Conservation (phyloP, 1,140 invertebrate species). For the Laodelphax striatellus region DNA sequence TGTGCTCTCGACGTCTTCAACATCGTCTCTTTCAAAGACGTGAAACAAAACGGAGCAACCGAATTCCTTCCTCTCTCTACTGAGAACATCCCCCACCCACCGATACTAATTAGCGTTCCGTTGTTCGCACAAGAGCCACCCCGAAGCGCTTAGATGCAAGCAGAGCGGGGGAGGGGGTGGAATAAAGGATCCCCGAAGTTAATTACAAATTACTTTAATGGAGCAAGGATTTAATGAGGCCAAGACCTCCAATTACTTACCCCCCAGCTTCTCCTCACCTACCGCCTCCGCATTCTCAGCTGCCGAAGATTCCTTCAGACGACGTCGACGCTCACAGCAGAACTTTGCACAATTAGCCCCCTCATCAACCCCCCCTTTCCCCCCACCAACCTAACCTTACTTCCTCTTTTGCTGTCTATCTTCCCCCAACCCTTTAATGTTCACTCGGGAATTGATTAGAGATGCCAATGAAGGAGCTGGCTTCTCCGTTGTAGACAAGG, state of each 20-base stretch:
- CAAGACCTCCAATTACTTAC: conserved; percentile 22
- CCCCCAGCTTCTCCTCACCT: background rate
- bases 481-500: no score
- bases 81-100: no score
- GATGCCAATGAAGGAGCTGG: no score
- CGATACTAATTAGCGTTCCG: background rate
- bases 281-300: background rate
- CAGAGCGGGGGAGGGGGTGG: no score
- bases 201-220: conserved; percentile 28
- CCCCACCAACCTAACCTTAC: conserved; percentile 30
- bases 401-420: no score
- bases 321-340: background rate
- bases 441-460: background rate
- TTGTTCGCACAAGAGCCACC: no score
- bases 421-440: background rate
- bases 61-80: background rate
- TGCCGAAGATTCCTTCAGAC: no score
- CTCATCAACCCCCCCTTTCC: conserved; percentile 2
- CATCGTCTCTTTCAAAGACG: background rate
- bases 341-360: conserved; percentile 1
- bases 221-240: conserved; percentile 27
- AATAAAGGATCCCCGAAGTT: conserved; percentile 16
- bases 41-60: background rate
- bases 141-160: no score
- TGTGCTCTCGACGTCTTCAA: background rate